Evolutionary conservation across 2,888 invertebrate genomes (phyloP).

Genomic region (Helicoverpa assulta): DNA sequence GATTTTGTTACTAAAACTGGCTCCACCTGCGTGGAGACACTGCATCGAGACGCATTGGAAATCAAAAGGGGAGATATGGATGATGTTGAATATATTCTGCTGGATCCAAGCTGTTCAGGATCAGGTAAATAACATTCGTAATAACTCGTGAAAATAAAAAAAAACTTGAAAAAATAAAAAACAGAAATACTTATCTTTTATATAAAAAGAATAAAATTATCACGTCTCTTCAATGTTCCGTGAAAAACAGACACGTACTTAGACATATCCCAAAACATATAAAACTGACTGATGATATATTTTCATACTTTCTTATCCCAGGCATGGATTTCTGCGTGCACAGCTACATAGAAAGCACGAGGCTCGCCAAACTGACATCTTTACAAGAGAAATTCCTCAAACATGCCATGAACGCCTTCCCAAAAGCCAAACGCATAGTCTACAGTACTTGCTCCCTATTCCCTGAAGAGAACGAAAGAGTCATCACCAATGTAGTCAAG

Average conservation of each 20-base stretch:
- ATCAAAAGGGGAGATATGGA: constrained; percentile 91
- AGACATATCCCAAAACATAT: no score
- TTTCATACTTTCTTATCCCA: constrained; percentile 53
- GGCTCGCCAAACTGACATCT: constrained; percentile 92
- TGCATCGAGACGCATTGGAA: constrained; percentile 93
- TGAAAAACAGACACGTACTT: no score
- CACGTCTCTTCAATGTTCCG: no score
- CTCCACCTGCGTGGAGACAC: constrained; percentile 92
- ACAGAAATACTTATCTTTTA: no score
- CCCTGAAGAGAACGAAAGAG: constrained; percentile 97
- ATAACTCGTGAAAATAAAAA: no score
- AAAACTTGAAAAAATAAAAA: no score
- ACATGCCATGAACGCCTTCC: constrained; percentile 96
- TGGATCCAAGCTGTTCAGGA: constrained; percentile 99
- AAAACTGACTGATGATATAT: no score
- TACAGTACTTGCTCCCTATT: constrained; percentile 99
- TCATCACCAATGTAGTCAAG: constrained; percentile 93
- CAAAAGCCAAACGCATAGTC: constrained; percentile 95
- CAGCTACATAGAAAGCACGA: constrained; percentile 83
- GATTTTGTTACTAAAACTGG: constrained; percentile 91
- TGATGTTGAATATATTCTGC: constrained; percentile 96
- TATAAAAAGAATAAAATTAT: no score
- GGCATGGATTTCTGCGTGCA: constrained; percentile 86
- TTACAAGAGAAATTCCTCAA: constrained; percentile 96
- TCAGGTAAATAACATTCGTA: constrained; percentile 91